Percentiles rank a stretch among this genome's conserved stretches.
These are phyloP conservation scores for Carposina sasakii DNA, from an alignment of 1,140 invertebrate species.

Conservation along the genomic window DNA sequence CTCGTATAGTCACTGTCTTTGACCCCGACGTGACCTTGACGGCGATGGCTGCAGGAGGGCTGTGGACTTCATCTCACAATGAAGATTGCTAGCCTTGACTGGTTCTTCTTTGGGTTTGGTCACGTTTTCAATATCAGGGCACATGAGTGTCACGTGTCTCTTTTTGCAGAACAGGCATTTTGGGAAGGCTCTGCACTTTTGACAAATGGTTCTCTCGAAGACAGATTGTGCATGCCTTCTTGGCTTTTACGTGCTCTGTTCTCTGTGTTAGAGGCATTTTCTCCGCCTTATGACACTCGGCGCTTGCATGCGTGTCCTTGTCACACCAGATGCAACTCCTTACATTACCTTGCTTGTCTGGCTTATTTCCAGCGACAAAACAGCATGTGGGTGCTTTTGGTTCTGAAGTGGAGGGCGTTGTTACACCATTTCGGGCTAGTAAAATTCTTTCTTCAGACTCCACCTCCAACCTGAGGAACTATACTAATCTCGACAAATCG, in stretches of 20 bases:
- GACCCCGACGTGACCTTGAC: background rate
- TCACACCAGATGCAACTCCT: slow-evolving; percentile 7
- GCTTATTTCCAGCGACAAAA: slow-evolving; percentile 5
- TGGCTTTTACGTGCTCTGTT: slow-evolving; percentile 4
- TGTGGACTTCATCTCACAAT: too few relatives aligned
- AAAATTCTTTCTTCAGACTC: slow-evolving; percentile 9
- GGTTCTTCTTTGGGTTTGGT: background rate
- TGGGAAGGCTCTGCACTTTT: slow-evolving; percentile 5
- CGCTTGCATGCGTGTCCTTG: slow-evolving; percentile 5
- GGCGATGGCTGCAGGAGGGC: background rate
- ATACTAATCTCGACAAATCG: background rate
- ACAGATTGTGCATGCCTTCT: slow-evolving; percentile 7
- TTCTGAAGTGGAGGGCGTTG: background rate
- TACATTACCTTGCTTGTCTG: background rate
- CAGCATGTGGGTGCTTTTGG: slow-evolving; percentile 5
- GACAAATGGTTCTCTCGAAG: background rate
- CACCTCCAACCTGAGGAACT: slow-evolving; percentile 8
- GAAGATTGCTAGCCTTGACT: background rate
- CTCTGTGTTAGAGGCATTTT: slow-evolving; percentile 4
- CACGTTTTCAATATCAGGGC: background rate
- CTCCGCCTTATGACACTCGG: slow-evolving; percentile 10
- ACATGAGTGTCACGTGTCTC: slow-evolving; percentile 1
- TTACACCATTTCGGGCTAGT: background rate
- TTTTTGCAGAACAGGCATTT: slow-evolving; percentile 11
- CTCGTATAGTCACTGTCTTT: background rate